Conservation (phyloP, 2,113 vertebrate species). For the Mobula birostris region DNA sequence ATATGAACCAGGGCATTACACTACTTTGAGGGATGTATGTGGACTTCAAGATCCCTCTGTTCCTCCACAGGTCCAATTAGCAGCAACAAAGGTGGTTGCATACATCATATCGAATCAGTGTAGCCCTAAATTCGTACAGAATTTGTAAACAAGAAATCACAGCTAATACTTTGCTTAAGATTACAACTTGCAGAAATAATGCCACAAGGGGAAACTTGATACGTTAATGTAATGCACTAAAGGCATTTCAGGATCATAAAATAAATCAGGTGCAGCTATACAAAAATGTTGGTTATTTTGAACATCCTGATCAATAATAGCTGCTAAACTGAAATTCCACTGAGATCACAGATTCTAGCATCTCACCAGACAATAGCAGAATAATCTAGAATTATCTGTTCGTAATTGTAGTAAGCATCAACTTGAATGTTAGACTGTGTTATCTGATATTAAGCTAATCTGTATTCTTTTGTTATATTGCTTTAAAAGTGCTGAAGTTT, state of each 20-base stretch:
- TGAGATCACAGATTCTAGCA: not conserved
- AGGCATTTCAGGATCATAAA: not conserved
- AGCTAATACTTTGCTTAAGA: too few species aligned
- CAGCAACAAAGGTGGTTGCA: not conserved
- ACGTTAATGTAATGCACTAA: not conserved
- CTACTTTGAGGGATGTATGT: too few species aligned
- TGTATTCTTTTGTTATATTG: constrained; percentile 33
- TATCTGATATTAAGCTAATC: constrained; percentile 22
- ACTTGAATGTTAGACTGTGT: not conserved
- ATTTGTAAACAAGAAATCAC: not conserved
- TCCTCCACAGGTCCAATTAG: not conserved
- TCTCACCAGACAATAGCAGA: not conserved
- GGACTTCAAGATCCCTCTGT: too few species aligned
- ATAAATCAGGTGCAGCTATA: not conserved
- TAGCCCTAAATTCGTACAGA: not conserved
- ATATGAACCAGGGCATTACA: too few species aligned
- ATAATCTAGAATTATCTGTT: too few species aligned
- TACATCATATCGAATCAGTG: not conserved
- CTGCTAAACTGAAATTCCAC: not conserved
- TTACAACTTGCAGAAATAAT: not conserved
- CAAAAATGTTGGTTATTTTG: not conserved
- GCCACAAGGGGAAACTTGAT: not conserved
- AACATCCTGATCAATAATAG: not conserved
- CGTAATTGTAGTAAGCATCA: not conserved
- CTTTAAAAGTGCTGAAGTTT: constrained; percentile 37